phyloP scores from a whole-genome alignment of 1,140 invertebrate species.

The Triops longicaudatus region DNA sequence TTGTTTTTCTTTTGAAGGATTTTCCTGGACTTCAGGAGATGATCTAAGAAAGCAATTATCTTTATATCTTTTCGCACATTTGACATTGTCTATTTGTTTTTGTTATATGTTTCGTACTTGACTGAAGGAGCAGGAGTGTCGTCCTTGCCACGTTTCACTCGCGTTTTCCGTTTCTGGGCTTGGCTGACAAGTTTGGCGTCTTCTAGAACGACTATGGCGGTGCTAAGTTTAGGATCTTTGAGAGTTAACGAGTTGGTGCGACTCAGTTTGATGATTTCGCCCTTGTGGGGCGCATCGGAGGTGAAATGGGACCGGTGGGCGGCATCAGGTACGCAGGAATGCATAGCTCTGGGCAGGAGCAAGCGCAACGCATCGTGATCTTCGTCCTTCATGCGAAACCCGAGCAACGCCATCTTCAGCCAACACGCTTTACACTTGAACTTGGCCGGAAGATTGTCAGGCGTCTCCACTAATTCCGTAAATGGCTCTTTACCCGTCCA shows the following conservation, averaged over 20 bases:
- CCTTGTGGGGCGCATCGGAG: slow-evolving; percentile 22
- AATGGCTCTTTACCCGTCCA: not conserved
- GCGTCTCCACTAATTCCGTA: not conserved
- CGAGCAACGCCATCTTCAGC: slow-evolving; percentile 70
- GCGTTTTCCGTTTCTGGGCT: not conserved
- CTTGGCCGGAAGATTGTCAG: not conserved
- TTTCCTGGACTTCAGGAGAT: too few species aligned
- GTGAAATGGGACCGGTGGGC: slow-evolving; percentile 37
- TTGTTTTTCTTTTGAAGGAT: too few species aligned
- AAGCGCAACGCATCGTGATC: slow-evolving; percentile 33
- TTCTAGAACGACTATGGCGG: not conserved
- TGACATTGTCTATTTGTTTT: not conserved
- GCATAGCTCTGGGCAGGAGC: slow-evolving; percentile 47
- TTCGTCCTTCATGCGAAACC: slow-evolving; percentile 55
- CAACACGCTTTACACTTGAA: slow-evolving; percentile 66
- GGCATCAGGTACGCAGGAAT: slow-evolving; percentile 53
- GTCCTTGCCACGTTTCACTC: not conserved
- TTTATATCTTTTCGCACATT: too few species aligned
- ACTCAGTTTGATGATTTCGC: slow-evolving; percentile 25
- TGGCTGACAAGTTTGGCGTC: not conserved
- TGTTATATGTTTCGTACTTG: too few species aligned
- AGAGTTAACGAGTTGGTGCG: not conserved
- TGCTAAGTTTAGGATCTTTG: not conserved
- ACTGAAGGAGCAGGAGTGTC: not conserved
- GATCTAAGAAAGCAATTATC: too few species aligned